A percentile compares a stretch with the other conserved stretches of the same genome.
phyloP scores from a whole-genome alignment of 2,888 invertebrate genomes.

The Apotomis turbidana region DNA sequence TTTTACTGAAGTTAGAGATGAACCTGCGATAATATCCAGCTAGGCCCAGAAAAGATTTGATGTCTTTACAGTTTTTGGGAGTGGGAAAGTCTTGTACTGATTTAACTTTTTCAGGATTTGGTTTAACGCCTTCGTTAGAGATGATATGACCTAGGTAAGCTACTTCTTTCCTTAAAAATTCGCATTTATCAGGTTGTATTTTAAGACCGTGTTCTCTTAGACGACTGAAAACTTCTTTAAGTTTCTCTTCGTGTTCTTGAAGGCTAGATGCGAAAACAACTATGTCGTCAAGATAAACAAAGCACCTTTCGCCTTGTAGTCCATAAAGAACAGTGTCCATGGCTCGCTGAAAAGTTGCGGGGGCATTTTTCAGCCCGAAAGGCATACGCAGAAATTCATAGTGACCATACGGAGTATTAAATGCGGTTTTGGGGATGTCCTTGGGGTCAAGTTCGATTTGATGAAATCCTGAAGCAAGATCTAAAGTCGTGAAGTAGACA shows the following conservation, averaged over 20 bases:
- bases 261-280: not conserved
- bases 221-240: not conserved
- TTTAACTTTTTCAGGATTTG: not conserved
- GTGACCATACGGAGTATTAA: not conserved
- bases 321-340: not conserved
- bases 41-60: constrained; percentile 51
- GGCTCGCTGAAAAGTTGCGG: not conserved
- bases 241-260: not conserved
- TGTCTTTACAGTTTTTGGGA: constrained; percentile 31
- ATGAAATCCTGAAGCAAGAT: constrained; percentile 1
- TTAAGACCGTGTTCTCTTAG: not conserved
- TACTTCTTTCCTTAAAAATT: not conserved
- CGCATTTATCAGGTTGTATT: not conserved
- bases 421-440: constrained; percentile 1
- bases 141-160: not conserved
- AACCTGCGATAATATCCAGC: constrained; percentile 51
- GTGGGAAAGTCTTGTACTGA: no score
- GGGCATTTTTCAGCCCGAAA: not conserved
- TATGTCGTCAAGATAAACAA: not conserved
- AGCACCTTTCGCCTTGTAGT: not conserved
- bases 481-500: not conserved
- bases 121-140: no score
- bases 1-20: constrained; percentile 46
- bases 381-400: not conserved
- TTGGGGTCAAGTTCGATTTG: constrained; percentile 5